Conservation (phyloP, 2,888 invertebrate genomes). For the Pristionchus exspectatus region DNA sequence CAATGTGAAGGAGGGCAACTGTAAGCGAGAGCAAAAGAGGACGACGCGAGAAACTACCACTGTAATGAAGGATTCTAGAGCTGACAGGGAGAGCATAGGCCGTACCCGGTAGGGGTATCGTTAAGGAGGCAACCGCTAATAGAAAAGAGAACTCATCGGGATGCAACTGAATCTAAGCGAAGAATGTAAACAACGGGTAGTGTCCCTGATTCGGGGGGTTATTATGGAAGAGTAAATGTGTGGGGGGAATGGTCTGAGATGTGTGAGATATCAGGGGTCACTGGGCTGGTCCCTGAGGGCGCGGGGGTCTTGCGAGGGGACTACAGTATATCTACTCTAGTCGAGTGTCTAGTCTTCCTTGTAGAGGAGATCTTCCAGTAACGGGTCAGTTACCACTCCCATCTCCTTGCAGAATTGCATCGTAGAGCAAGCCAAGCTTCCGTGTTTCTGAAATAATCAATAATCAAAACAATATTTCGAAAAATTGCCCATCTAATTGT, state of each 20-base stretch:
- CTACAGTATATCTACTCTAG: constrained; percentile 5
- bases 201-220: constrained; percentile 37
- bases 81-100: background rate
- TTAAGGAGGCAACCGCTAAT: constrained; percentile 30
- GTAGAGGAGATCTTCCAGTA: constrained; percentile 64
- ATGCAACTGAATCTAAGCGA: constrained; percentile 6
- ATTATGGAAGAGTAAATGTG: constrained; percentile 19
- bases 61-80: background rate
- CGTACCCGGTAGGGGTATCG: constrained; percentile 43
- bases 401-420: constrained; percentile 65
- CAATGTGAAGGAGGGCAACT: background rate
- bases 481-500: background rate
- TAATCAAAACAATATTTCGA: too few relatives aligned
- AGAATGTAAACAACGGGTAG: background rate
- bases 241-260: constrained; percentile 38
- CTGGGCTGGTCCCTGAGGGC: constrained; percentile 6
- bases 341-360: constrained; percentile 55
- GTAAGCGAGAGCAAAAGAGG: background rate
- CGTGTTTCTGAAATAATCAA: constrained; percentile 40
- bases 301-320: background rate
- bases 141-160: background rate
- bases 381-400: constrained; percentile 57
- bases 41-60: constrained; percentile 25
- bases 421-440: constrained; percentile 22
- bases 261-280: constrained; percentile 44